Base-by-base conservation (phyloP, 1,140 invertebrate species). In the Drosophila oshimai region DNA sequence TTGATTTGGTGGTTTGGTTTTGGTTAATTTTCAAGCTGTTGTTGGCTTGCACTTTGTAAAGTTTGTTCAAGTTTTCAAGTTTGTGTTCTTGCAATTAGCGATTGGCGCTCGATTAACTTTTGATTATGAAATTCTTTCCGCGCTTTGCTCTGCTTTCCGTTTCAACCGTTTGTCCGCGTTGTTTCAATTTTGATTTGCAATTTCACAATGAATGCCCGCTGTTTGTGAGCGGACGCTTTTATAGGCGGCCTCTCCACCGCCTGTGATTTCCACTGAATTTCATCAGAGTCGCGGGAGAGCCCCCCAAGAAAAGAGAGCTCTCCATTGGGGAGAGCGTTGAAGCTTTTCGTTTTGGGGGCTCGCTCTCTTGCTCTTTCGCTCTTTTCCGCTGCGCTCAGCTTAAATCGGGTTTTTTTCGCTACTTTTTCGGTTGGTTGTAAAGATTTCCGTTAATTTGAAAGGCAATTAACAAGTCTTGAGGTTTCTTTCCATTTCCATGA, bases 181-280 rank as follows among this genome's bases (percentile, higher is more conserved):
- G 75, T 73, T 90, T 90, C 89, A 90, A 90, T 90, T 90, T 90
- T 90, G 89, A 90, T 68, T 90, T 58, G 37, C 69, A 80, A 90
- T 90, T 90, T 90, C 89, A 90, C 89, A 90, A 90, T 90, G 89
- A 90, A 90, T 90, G 74, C 73, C 49, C n/a, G 7, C 13, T 18
- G 36, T 9, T 58, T 28, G 26, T 31, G 58, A 71, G 50, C 57
- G 31, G 2, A 18, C 5, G 86, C 69, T 73, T 90, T 89, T 90
- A 90, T 90, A 90, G 78, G 36, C 4, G 57, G 33, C 26, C 89
- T 90, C 89, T 90, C 89, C 10, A 41, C 5, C 15, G 36, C 28
- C 12, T 42, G 34, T 13, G 13, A 24, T 36, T 78, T 68, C 70
- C 57, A 76, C 53, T 54, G 84, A 89, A 90, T 90, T 90, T 90